phyloP scores from a whole-genome alignment of 2,113 vertebrate species.

The Corydoras maculifer region DNA sequence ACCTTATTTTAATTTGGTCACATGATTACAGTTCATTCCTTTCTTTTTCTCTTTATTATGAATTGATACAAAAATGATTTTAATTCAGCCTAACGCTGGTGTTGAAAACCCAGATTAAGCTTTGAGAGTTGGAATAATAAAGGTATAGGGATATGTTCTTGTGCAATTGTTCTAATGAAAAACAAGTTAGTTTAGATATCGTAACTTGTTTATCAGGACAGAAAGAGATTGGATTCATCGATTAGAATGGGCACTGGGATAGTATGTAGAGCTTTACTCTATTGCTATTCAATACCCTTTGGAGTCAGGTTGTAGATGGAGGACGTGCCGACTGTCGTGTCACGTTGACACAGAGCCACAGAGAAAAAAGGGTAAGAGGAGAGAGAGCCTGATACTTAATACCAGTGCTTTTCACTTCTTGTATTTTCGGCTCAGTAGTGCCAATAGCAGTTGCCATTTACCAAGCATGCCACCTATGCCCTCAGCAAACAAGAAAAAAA shows the following conservation, averaged over 20 bases:
- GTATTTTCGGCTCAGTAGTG: not conserved
- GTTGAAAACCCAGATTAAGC: too few species aligned
- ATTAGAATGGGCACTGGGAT: not conserved
- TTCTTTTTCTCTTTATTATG: not conserved
- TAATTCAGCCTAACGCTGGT: not conserved
- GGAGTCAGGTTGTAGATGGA: constrained; percentile 8
- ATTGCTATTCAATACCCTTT: not conserved
- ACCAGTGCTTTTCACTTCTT: not conserved
- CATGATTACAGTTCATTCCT: too few species aligned
- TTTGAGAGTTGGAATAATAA: too few species aligned
- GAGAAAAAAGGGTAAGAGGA: not conserved
- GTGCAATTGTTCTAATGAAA: not conserved
- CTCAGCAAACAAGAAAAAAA: too few species aligned
- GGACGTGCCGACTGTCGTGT: constrained; percentile 43
- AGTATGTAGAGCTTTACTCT: not conserved
- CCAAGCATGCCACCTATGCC: too few species aligned
- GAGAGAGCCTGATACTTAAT: constrained; percentile 8
- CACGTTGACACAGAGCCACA: constrained; percentile 13
- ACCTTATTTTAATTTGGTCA: too few species aligned
- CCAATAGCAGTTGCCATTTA: not conserved
- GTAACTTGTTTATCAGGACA: not conserved
- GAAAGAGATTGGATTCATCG: not conserved
- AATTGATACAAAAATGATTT: not conserved
- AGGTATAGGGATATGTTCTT: not conserved
- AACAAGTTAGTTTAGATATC: not conserved